A percentile compares a stretch with the other conserved stretches of the same genome.
Conservation (phyloP, 2,797 vertebrate species). For the Masticophis lateralis region DNA sequence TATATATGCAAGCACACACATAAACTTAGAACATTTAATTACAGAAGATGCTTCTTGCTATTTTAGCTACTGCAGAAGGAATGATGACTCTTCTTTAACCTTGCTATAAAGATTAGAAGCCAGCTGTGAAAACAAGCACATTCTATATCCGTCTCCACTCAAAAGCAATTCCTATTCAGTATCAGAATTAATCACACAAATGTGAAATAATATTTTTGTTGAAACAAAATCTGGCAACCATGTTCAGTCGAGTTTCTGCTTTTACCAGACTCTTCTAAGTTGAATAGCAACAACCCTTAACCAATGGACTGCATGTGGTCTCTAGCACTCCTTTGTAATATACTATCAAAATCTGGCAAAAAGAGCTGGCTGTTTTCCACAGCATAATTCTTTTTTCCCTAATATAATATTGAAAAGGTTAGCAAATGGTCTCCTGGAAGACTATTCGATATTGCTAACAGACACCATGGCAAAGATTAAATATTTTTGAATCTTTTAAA, state of each 20-base stretch:
- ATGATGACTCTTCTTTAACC: background rate
- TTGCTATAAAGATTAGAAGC: background rate
- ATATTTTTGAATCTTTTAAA: background rate
- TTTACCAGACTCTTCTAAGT: background rate
- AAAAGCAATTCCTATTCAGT: background rate
- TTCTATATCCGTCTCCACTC: background rate
- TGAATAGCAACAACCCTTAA: background rate
- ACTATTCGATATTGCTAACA: slow-evolving; percentile 22
- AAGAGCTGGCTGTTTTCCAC: background rate
- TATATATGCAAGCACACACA: background rate
- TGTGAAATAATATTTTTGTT: background rate
- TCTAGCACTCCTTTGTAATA: background rate
- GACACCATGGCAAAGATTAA: slow-evolving; percentile 8
- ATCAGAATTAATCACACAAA: background rate
- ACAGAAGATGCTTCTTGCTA: background rate
- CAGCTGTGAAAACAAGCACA: background rate
- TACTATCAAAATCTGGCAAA: background rate
- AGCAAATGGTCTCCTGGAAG: background rate
- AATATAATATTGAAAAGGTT: background rate
- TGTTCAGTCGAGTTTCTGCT: background rate
- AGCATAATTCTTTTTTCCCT: background rate
- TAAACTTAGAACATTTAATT: background rate
- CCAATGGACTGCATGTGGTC: background rate
- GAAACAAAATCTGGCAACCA: background rate
- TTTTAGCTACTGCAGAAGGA: background rate